A percentile compares a stretch with the other conserved stretches of the same genome.
phyloP scores from a whole-genome alignment of 1,140 invertebrate genomes.

The Adelges cooleyi region DNA sequence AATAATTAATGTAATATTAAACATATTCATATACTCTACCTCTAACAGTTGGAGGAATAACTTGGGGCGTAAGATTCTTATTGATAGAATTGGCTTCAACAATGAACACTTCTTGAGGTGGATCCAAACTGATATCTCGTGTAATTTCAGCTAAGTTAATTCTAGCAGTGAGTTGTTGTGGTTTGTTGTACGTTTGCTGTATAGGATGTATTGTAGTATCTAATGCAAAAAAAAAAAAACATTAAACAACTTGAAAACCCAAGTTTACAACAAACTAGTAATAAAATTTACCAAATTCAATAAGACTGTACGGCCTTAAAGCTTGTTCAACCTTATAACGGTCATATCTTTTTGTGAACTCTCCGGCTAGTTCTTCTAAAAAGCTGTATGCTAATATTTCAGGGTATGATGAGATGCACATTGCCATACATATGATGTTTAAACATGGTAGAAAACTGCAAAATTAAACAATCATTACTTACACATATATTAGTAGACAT shows the following conservation, averaged over 20 bases:
- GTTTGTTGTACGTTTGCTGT: constrained; percentile 39
- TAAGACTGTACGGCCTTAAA: constrained; percentile 40
- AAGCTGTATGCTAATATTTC: constrained; percentile 41
- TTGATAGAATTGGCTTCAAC: constrained; percentile 32
- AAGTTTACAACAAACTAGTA: not conserved
- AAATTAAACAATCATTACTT: no score
- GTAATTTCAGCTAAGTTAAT: constrained; percentile 39
- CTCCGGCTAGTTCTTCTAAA: constrained; percentile 41
- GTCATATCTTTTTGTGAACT: constrained; percentile 39
- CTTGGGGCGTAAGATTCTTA: not conserved
- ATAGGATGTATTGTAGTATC: constrained; percentile 39
- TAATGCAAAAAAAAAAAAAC: no score
- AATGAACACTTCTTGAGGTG: constrained; percentile 37
- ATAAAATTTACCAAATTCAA: constrained; percentile 40
- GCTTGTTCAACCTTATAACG: constrained; percentile 35
- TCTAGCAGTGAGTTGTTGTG: constrained; percentile 38
- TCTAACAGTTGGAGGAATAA: constrained; percentile 21
- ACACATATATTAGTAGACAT: no score
- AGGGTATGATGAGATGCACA: constrained; percentile 39
- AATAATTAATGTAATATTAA: not conserved
- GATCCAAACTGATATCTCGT: constrained; percentile 38
- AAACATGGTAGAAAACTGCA: constrained; percentile 39
- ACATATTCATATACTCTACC: not conserved
- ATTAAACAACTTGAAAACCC: no score
- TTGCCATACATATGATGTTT: constrained; percentile 38